Base-by-base conservation (phyloP, 2,888 invertebrate species). In the Auanema freiburgensis region DNA sequence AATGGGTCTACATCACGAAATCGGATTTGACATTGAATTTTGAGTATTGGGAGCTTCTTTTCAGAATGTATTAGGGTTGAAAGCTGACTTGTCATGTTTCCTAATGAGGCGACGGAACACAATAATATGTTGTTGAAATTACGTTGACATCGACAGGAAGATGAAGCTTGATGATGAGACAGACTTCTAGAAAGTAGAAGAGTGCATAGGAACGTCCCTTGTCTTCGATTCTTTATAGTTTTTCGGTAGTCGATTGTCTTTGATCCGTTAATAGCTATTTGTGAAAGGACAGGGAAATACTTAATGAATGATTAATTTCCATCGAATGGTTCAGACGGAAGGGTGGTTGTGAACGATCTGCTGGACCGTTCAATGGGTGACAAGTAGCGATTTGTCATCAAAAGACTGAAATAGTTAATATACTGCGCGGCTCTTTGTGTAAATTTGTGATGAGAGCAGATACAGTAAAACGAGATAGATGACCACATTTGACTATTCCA, bases 21-120 rank as follows among this genome's bases (percentile, higher is more conserved):
- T 60, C 54, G 60, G 46, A 46, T 60, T 60, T 40, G 60, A 60
- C 60, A 60, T 60, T 51, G 54, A 50, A 54, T 60, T 54, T 60
- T 60, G 60, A 55, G 54, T 49, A 60, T 54, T 54, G 60, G 49
- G 50, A 60, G 49, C 50, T 53, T 49, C 54, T 51, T 60, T 60
- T 60, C 54, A 60, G 60, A 60, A 60, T 60, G 46, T 49, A 54
- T 60, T 60, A 54, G 60, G 16, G 51, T 49, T 44, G 58, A 21
- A 33, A 46, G 57, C 57, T 43, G 21, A 25, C 23, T 49, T 53
- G 53, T 33, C 18, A 40, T 33, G 53, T 33, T 18, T 16, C 25
- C 18, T 24, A 24, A 40, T 33, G 18, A 53, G 53, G 40, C 53
- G 53, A 53, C 33, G 14, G 24, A 16, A 18, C 12, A 24, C 18